Evolutionary conservation across 2,888 invertebrate genomes (phyloP), one percentile per base, ranked within the genome.

Genomic region (Ferrisia virgata): DNA sequence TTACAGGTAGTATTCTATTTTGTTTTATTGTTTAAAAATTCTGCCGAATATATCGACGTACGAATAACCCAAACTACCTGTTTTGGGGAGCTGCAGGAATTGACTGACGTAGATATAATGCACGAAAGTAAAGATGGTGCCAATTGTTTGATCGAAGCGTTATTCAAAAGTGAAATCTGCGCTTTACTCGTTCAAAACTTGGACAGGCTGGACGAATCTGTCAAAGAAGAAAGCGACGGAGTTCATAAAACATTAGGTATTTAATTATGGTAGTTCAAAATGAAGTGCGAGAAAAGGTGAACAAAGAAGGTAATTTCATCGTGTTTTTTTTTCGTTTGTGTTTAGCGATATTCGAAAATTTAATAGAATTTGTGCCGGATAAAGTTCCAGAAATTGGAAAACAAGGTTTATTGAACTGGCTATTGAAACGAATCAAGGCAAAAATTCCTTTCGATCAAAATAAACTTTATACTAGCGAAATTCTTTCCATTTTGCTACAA

Each of bases 101-200:
- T 99, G 82, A 97, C 98, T 2, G 99, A 99, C 90, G 95, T 97
- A 2, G 98, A 99, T 88, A 96, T 97, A 86, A 90, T 98, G n/a
- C 93, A 95, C 88, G 98, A 98, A 89, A 96, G 96, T 88, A 94
- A 94, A 86, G 97, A 97, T 86, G 96, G 96, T 1, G 95, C 96
- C 0, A 94, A 95, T 86, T 92, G 94, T 9, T 90, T 99, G 22
- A 94, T 98, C 81, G 96, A 95, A 87, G 94, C 95, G 0, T 89
- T 99, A 86, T 91, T 97, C 15, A 95, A 95, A 84, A 96, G 96
- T 80, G 97, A 99, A 89, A 93, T 96, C 9, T 93, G 97, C 79
- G 95, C 97, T 0, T 89, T 97, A 83, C 89, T 99, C 5, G 94
- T 99, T 1, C 97, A 98, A 89, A 98, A 98, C 90, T 90, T 99